These are phyloP conservation scores for Diaprepes abbreviatus DNA, from an alignment of 2,888 invertebrate genomes.

Conservation along the genomic window DNA sequence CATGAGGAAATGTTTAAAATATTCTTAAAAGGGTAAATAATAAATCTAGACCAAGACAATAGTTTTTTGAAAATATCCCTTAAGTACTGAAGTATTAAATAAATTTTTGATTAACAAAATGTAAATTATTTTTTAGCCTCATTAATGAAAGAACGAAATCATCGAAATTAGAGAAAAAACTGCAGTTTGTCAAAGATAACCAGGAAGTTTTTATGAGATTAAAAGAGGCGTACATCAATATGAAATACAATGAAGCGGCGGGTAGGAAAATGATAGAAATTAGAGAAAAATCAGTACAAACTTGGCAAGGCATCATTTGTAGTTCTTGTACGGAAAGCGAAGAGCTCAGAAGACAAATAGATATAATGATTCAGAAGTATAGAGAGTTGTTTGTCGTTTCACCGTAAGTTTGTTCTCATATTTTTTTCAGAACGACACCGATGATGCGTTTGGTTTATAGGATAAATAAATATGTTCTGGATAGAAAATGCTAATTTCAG, in stretches of 20 bases:
- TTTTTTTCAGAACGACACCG: too few relatives aligned
- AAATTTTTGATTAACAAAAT: too few relatives aligned
- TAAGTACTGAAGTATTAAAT: too few relatives aligned
- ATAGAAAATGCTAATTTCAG: too few relatives aligned
- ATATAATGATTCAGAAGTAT: constrained; percentile 51
- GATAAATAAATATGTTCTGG: too few relatives aligned
- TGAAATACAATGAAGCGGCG: constrained; percentile 61
- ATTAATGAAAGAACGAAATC: constrained; percentile 54
- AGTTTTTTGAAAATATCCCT: too few relatives aligned
- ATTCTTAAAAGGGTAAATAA: too few relatives aligned
- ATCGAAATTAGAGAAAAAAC: constrained; percentile 59
- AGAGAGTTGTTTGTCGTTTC: constrained; percentile 52
- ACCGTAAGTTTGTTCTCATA: too few relatives aligned
- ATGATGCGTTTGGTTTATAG: too few relatives aligned
- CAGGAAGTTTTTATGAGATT: constrained; percentile 61
- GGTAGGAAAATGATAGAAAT: constrained; percentile 60
- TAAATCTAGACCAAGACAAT: too few relatives aligned
- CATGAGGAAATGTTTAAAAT: too few relatives aligned
- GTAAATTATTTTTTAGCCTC: constrained; percentile 37
- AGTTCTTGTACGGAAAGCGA: constrained; percentile 57
- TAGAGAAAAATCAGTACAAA: constrained; percentile 59
- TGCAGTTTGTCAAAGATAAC: constrained; percentile 62
- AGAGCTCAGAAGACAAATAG: constrained; percentile 55
- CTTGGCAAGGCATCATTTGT: constrained; percentile 60
- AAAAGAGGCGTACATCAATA: constrained; percentile 61